Percentiles rank a stretch among this genome's conserved stretches.
Evolutionary conservation across 2,888 invertebrate species (phyloP).

Genomic region (Sarcophaga variegata): DNA sequence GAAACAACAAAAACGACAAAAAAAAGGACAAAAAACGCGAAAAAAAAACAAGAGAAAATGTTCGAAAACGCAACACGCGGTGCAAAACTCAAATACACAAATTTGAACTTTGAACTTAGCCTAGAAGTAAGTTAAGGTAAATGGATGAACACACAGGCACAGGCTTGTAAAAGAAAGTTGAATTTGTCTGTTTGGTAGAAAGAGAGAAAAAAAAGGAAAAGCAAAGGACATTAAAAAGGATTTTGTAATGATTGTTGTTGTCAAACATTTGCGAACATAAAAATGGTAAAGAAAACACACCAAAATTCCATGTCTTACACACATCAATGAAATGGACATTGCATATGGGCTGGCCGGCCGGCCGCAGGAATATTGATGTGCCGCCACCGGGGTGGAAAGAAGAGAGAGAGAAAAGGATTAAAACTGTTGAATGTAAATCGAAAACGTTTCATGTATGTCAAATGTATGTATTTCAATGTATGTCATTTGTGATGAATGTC

Average conservation of each 20-base stretch:
- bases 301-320: conserved; percentile 33
- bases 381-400: conserved; percentile 14
- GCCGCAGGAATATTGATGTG: background rate
- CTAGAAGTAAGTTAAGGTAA: conserved; percentile 22
- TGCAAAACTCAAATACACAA: conserved; percentile 69
- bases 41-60: conserved; percentile 16
- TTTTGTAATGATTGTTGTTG: conserved; percentile 59
- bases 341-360: background rate
- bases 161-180: conserved; percentile 41
- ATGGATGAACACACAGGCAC: conserved; percentile 2
- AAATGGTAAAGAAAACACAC: conserved; percentile 49
- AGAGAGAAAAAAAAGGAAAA: conserved; percentile 13
- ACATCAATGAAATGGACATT: conserved; percentile 30
- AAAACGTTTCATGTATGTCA: conserved; percentile 42
- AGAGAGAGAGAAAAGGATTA: conserved; percentile 40
- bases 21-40: conserved; percentile 58
- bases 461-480: no score
- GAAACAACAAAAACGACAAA: conserved; percentile 37
- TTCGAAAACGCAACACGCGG: conserved; percentile 25
- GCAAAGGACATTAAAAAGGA: background rate
- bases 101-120: conserved; percentile 64
- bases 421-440: conserved; percentile 52
- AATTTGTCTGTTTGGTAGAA: conserved; percentile 6
- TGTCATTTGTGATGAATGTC: conserved; percentile 67
- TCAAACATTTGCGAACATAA: conserved; percentile 53